Evolutionary conservation across 2,797 vertebrate genomes (phyloP).

Genomic region (Sebastiscus albofasciatus): DNA sequence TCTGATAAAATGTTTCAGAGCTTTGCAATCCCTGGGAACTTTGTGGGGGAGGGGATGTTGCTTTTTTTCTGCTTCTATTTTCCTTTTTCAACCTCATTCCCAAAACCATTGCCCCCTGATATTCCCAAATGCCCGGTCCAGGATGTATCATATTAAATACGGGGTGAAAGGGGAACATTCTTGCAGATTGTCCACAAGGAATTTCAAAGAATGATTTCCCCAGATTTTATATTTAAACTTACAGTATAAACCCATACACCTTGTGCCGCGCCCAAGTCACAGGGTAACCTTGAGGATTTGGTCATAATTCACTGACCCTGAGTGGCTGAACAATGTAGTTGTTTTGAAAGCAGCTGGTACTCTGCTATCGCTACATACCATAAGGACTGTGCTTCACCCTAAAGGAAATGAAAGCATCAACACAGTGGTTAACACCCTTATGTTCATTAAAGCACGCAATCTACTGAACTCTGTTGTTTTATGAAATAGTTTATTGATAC

Average conservation of each 20-base stretch:
- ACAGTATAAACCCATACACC: not conserved
- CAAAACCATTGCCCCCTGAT: constrained; percentile 52
- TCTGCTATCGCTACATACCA: constrained; percentile 37
- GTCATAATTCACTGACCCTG: constrained; percentile 46
- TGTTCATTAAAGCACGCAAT: not conserved
- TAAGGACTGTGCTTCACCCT: constrained; percentile 12
- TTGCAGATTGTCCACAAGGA: constrained; percentile 42
- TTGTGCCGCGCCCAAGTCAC: not conserved
- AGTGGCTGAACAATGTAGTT: constrained; percentile 61
- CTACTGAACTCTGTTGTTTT: not conserved
- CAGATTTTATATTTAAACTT: not conserved
- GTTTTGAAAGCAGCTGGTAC: constrained; percentile 44
- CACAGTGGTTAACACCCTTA: constrained; percentile 4
- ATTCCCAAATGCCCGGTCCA: constrained; percentile 67
- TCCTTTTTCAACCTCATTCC: constrained; percentile 50
- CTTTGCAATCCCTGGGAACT: constrained; percentile 61
- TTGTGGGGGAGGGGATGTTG: constrained; percentile 26
- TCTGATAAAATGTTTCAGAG: constrained; percentile 4
- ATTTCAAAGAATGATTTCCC: constrained; percentile 16
- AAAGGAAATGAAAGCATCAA: constrained; percentile 49
- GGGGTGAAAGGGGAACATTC: constrained; percentile 60
- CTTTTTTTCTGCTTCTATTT: constrained; percentile 66
- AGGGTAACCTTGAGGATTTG: not conserved
- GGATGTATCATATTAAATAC: constrained; percentile 72
- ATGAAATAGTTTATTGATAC: not conserved